Base-by-base conservation (phyloP, 2,113 vertebrate species). In the Triplophysa dalaica region DNA sequence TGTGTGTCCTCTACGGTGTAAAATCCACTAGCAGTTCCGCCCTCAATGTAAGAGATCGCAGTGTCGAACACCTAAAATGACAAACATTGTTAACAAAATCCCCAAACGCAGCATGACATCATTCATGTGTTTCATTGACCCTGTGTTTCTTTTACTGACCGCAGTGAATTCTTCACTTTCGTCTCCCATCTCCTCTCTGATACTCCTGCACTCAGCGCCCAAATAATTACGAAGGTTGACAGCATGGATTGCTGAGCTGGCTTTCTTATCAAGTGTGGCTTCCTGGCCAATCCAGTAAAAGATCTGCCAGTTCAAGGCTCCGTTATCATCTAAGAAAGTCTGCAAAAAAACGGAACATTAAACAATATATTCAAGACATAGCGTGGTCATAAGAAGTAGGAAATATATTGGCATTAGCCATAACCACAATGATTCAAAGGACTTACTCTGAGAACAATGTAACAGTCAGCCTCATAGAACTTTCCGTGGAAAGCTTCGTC, bases 231-330 rank as follows among this genome's bases (percentile, higher is more conserved):
- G 91, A 77, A 99, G 94, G 87, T 99, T 98, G 88, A 99, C 98
- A 0, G 98, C 94, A 0, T 99, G 98, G 87, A 99, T 99, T 87
- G 97, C 97, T 0, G 98, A 90, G 75, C 98, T 94, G 0, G 98
- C 98, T 82, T 99, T 99, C 92, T 99, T 99, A 89, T 99, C 98
- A 2, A 99, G 89, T 0, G 97, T 96, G 86, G 97, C 90, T 8
- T 97, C 95, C 89, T 97, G 96, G 1, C 98, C 98, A 0, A 99
- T 99, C 98, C 98, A 99, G 91, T 99, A 99, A 87, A 88, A 99
- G 86, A 99, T 99, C 78, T 97, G 92, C 97, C 97, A 99, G 90
- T 22, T 96, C 63, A 99, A 83, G 1, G 95, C 92, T 1, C 96
- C 93, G 0, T 94, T 98, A 22, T 98, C 96, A 2, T 99, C 98